Evolutionary conservation across 2,113 vertebrate genomes (phyloP).

Genomic region (Hippocampus barbouri): DNA sequence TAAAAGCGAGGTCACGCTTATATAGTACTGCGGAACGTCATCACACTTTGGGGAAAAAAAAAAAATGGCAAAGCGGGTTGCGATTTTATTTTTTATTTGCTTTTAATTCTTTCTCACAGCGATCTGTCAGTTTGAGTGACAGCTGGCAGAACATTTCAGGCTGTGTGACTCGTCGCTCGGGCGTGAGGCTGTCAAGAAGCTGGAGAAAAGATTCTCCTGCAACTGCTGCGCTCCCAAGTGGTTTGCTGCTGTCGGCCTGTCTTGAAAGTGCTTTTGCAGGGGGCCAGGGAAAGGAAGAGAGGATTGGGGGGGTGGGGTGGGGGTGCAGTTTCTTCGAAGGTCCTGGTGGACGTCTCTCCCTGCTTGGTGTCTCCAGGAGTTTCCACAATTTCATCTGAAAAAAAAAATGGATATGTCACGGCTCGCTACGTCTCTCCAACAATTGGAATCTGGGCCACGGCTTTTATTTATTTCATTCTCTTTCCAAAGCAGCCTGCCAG

Average conservation of each 20-base stretch:
- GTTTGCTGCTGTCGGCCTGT: constrained; percentile 72
- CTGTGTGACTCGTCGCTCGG: constrained; percentile 68
- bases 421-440: constrained; percentile 64
- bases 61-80: constrained; percentile 23
- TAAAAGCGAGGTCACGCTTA: neutral
- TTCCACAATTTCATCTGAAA: constrained; percentile 72
- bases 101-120: constrained; percentile 69
- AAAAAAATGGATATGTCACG: constrained; percentile 60
- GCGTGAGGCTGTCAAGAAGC: constrained; percentile 70
- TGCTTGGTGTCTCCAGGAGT: constrained; percentile 64
- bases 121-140: constrained; percentile 74
- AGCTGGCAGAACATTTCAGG: constrained; percentile 76
- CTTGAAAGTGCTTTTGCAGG: constrained; percentile 65
- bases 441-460: constrained; percentile 69
- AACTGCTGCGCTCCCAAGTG: constrained; percentile 61
- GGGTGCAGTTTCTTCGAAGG: constrained; percentile 11
- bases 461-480: constrained; percentile 61
- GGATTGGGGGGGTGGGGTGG: constrained; percentile 2
- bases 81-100: constrained; percentile 57
- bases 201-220: constrained; percentile 51
- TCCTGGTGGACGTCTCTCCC: constrained; percentile 61
- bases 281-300: constrained; percentile 47
- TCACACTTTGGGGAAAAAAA: constrained; percentile 17
- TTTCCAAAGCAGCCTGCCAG: constrained; percentile 3
- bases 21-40: neutral